Evolutionary conservation across 2,113 vertebrate genomes (phyloP).

Genomic region (Charina bottae): DNA sequence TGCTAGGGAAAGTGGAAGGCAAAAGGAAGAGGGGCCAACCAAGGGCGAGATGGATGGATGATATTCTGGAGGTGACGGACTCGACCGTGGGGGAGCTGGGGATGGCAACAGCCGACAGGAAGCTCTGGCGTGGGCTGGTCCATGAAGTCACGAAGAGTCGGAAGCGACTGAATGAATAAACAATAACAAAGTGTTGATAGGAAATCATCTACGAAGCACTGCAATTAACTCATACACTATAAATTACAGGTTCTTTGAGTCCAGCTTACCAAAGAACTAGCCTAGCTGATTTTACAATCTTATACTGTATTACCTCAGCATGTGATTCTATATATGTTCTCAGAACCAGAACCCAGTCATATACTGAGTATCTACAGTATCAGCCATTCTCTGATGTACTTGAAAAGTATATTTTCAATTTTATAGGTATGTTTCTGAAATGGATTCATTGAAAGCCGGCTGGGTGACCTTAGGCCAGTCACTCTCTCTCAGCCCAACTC

Average conservation of each 20-base stretch:
- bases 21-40: no score
- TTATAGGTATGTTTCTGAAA: slow-evolving; percentile 9
- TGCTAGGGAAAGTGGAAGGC: no score
- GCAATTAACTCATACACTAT: background rate
- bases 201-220: background rate
- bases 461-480: no score
- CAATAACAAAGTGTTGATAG: no score
- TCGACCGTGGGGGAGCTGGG: no score
- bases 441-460: slow-evolving; percentile 27
- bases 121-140: no score
- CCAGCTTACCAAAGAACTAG: background rate
- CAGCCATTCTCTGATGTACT: background rate
- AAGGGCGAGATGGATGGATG: no score
- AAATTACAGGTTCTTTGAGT: background rate
- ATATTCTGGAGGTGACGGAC: no score
- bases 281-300: background rate
- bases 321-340: background rate
- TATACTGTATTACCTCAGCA: background rate
- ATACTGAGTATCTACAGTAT: background rate
- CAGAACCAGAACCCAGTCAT: slow-evolving; percentile 14
- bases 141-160: no score
- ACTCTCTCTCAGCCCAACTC: no score
- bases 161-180: no score
- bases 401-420: background rate
- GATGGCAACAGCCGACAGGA: no score